These are phyloP conservation scores for Pseudomyrmex concolor DNA, from an alignment of 1,140 invertebrate genomes.

Conservation along the genomic window DNA sequence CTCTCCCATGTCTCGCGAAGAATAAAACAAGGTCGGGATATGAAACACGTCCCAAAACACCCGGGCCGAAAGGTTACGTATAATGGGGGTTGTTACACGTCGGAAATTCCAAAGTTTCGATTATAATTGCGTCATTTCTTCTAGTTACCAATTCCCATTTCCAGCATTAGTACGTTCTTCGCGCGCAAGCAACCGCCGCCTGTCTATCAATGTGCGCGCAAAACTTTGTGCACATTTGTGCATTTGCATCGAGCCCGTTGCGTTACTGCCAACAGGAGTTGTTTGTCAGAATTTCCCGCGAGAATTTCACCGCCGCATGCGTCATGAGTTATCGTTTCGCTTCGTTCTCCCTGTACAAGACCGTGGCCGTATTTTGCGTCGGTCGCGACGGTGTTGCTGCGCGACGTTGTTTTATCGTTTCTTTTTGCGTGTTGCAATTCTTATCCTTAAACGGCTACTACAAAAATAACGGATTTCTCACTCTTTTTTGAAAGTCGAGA, in stretches of 20 bases:
- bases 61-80: background rate
- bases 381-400: conserved; percentile 29
- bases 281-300: conserved; percentile 73
- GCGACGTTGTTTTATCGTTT: conserved; percentile 8
- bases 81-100: background rate
- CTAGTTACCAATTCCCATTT: conserved; percentile 25
- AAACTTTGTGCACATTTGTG: conserved; percentile 65
- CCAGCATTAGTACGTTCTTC: conserved; percentile 48
- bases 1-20: background rate
- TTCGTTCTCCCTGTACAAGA: conserved; percentile 47
- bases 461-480: conserved; percentile 47
- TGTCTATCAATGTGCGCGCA: conserved; percentile 65
- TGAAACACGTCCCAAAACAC: background rate
- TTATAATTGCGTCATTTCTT: conserved; percentile 61
- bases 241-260: conserved; percentile 68
- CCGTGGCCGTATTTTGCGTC: conserved; percentile 10
- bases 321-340: conserved; percentile 68
- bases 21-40: background rate
- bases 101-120: conserved; percentile 32
- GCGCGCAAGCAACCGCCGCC: conserved; percentile 25
- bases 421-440: conserved; percentile 22
- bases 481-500: background rate
- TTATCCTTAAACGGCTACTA: conserved; percentile 47
- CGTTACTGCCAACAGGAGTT: conserved; percentile 64
- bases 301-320: conserved; percentile 64